Percentiles rank a stretch among this genome's conserved stretches.
Evolutionary conservation across 2,888 invertebrate species (phyloP).

Genomic region (Zygaena filipendulae): DNA sequence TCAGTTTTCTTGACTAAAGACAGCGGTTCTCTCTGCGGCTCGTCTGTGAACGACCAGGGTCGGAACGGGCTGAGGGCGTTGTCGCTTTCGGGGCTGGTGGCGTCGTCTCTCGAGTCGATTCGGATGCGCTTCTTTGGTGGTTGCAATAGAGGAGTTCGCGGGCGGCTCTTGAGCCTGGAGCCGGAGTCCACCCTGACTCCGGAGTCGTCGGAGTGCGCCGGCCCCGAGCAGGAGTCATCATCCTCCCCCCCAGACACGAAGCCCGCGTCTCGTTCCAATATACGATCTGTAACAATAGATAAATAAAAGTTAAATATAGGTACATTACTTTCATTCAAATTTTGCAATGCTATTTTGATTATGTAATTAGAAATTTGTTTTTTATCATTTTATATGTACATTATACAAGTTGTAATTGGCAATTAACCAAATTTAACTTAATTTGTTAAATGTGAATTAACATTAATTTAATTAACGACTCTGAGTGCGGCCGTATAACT

Average conservation of each 20-base stretch:
- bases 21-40: conserved; percentile 73
- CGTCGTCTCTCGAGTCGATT: conserved; percentile 45
- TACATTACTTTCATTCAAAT: too few species aligned
- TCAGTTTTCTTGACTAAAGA: conserved; percentile 68
- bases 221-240: conserved; percentile 68
- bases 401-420: conserved; percentile 26
- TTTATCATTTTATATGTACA: too few species aligned
- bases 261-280: conserved; percentile 73
- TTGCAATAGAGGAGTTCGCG: conserved; percentile 45
- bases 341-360: too few species aligned
- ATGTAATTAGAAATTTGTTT: too few species aligned
- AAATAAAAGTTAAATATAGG: too few species aligned
- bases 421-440: too few species aligned
- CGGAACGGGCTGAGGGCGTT: conserved; percentile 66
- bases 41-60: conserved; percentile 72
- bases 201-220: conserved; percentile 63
- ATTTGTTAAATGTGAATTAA: too few species aligned
- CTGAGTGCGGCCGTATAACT: too few species aligned
- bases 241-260: conserved; percentile 81
- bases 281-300: conserved; percentile 62
- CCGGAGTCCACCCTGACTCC: conserved; percentile 51
- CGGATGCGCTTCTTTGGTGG: conserved; percentile 80
- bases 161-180: conserved; percentile 70
- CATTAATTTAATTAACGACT: conserved; percentile 7
- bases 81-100: conserved; percentile 48